Evolutionary conservation across 1,140 invertebrate genomes (phyloP), one percentile per base, ranked within the genome.

Genomic region (Zaprionus taronus): DNA sequence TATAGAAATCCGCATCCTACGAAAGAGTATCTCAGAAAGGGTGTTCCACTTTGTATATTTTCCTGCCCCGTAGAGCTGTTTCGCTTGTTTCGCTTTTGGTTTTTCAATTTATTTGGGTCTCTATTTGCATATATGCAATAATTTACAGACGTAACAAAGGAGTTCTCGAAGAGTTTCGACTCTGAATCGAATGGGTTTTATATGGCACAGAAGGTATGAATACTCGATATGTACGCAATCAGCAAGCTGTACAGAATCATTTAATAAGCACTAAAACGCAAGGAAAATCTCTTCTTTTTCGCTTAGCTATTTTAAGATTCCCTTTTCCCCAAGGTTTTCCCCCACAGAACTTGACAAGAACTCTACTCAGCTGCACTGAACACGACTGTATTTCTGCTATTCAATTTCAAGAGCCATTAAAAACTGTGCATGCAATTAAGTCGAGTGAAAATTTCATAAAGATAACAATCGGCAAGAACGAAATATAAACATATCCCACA

Each of bases 331-430:
- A 47, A 14, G 31, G 31, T 9, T 17, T n/a, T 7, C 47, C 7
- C 49, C 41, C 31, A 9, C 31, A 34, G 28, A 64, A 47, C 14
- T 22, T 12, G 12, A 63, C 22, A 20, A 17, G 44, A 65, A 60
- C 22, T 31, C 22, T 3, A 17, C 24, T 26, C 53, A 60, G 20
- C 49, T 66, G 36, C 36, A 5, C 3, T 38, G 12, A 15, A 6
- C 38, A 41, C 15, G 15, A 41, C 38, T 41, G 38, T 41, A 44
- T 61, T 57, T 76, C 26, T 55, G 28, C 28, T 64, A 79, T 90
- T 89, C 79, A 89, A 89, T 89, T 89, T 89, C 85, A 89, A 90
- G 85, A 89, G 85, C 82, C 85, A 89, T 89, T 89, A 90, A 89
- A 85, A 83, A 79, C 76, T 75, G 80, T 90, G 85, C 85, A 91